Evolutionary conservation across 1,140 invertebrate species (phyloP), one percentile per base, ranked within the genome.

Genomic region (Bombus waltoni): DNA sequence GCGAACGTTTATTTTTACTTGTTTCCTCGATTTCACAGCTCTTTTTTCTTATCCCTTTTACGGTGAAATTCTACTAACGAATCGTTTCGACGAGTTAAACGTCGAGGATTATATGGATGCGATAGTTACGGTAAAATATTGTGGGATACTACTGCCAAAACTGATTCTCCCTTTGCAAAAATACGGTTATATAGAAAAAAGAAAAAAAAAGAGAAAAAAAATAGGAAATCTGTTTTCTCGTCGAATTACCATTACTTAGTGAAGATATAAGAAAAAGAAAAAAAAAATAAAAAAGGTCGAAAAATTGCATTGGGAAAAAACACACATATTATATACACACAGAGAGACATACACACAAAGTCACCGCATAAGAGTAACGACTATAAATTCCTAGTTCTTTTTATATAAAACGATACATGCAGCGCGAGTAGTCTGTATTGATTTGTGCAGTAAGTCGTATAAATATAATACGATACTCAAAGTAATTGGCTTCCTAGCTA

Each of bases 401-500:
- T 88, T 88, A 83, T 86, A 83, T 83, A 85, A 75, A 87, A 57
- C 57, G 66, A 86, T 79, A 83, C 83, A 72, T 71, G 79, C 75
- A 89, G 81, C 84, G 88, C 91, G 87, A 92, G 89, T 93, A 92
- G 87, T 88, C 91, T 90, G 86, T 92, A 92, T 71, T 88, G 87
- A 92, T 91, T 90, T 87, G 87, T 81, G 77, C 77, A 83, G 57
- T 80, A 81, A 88, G 59, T 82, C 71, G 89, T 80, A 85, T 83
- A 70, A 79, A 86, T 80, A 65, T 81, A 86, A 70, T 68, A 75
- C 83, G 81, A 88, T 65, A 88, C 71, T 88, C 71, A 79, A 90
- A 81, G 88, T 91, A 89, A 89, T 89, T 90, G 89, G 91, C 91
- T 92, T 92, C 89, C 91, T 92, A 92, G 91, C 47, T 92, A 92